Evolutionary conservation across 2,797 vertebrate genomes (phyloP).

Genomic region (Myotis pilosus): DNA sequence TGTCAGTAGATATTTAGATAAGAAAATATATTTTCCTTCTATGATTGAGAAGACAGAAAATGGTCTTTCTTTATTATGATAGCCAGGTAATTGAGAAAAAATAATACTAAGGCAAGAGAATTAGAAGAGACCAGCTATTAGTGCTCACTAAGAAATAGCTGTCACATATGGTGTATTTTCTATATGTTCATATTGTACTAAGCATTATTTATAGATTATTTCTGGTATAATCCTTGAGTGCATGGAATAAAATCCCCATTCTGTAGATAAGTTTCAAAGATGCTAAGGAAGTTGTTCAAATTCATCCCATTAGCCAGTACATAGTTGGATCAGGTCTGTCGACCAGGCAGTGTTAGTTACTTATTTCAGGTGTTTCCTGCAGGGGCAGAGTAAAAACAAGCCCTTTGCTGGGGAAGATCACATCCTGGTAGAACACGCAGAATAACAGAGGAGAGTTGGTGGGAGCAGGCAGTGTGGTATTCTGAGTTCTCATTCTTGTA

Average conservation of each 20-base stretch:
- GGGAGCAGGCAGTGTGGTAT: neutral
- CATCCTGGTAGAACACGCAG: neutral
- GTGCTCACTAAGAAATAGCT: neutral
- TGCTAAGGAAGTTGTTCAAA: neutral
- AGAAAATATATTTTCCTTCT: neutral
- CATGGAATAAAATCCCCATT: neutral
- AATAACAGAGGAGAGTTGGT: neutral
- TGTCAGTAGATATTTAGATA: neutral
- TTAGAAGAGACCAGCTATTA: neutral
- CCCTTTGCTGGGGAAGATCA: neutral
- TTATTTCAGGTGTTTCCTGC: neutral
- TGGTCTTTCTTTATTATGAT: neutral
- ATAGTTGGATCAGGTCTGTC: neutral
- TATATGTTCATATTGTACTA: neutral
- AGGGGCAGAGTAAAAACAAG: neutral
- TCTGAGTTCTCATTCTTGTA: neutral
- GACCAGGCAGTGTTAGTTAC: neutral
- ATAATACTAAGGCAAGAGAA: neutral
- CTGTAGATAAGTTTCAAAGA: neutral
- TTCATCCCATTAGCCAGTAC: neutral
- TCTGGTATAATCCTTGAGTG: neutral
- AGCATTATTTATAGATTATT: neutral
- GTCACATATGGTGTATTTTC: neutral
- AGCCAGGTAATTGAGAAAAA: slow-evolving; percentile 24
- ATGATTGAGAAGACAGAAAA: neutral